Evolutionary conservation across 2,888 invertebrate species (phyloP).

Genomic region (Tillus elongatus): DNA sequence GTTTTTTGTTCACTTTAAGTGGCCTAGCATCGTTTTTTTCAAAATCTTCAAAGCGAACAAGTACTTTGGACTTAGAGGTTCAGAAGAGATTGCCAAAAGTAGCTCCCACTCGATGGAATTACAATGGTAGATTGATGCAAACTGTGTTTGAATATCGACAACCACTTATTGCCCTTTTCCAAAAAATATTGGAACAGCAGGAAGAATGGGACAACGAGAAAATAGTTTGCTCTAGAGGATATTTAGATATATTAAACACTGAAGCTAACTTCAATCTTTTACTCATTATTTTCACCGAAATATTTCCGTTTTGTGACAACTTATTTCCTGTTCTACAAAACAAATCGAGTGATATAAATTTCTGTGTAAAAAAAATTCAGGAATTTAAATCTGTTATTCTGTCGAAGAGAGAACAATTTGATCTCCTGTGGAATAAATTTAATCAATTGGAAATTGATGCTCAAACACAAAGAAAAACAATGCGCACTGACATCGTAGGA

Average conservation of each 20-base stretch:
- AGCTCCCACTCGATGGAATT: constrained; percentile 17
- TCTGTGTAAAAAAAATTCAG: constrained; percentile 12
- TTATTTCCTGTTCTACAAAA: constrained; percentile 15
- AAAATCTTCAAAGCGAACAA: constrained; percentile 20
- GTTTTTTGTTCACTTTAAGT: background rate
- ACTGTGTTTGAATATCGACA: constrained; percentile 14
- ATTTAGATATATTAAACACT: constrained; percentile 8
- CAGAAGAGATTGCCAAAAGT: constrained; percentile 14
- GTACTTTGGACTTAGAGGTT: constrained; percentile 10
- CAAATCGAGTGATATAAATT: constrained; percentile 12
- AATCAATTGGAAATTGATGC: background rate
- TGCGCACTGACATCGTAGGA: background rate
- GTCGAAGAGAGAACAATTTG: constrained; percentile 7
- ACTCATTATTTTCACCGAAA: constrained; percentile 13
- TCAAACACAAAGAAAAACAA: background rate
- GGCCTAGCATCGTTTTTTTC: constrained; percentile 1
- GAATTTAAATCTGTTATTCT: constrained; percentile 7
- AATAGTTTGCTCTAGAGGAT: constrained; percentile 2
- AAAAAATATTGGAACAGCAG: constrained; percentile 10
- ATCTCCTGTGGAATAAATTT: background rate
- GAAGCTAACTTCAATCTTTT: constrained; percentile 16
- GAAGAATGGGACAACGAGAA: constrained; percentile 10
- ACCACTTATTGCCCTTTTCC: constrained; percentile 11
- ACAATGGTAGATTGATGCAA: constrained; percentile 13
- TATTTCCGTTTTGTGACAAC: constrained; percentile 13